Evolutionary conservation across 37 sponge, comb jelly and placozoan genomes (phyloP).

Genomic region (Cliona cf. orientalis): DNA sequence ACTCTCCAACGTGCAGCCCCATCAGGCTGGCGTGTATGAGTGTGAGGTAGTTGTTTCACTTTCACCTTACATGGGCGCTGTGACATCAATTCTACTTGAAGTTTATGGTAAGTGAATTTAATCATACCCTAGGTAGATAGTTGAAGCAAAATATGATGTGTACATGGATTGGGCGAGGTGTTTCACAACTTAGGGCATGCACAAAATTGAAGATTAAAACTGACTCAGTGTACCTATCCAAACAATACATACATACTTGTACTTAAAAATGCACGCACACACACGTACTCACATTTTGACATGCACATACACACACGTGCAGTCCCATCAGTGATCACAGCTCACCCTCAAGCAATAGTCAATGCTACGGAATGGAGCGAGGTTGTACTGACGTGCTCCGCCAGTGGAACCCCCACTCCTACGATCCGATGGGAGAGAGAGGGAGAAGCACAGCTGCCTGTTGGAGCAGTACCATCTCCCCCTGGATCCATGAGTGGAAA

Average conservation of each 20-base stretch:
- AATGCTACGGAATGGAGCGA: not conserved
- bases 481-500: too few relatives aligned
- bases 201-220: too few relatives aligned
- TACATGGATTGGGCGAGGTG: too few relatives aligned
- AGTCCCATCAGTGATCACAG: not conserved
- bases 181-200: too few relatives aligned
- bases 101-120: slow-evolving; percentile 29
- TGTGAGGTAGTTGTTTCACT: not conserved
- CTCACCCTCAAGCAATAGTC: not conserved
- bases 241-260: not conserved
- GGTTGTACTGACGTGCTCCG: not conserved
- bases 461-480: not conserved
- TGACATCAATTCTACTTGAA: not conserved
- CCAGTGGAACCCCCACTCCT: slow-evolving; percentile 20
- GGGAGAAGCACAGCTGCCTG: not conserved
- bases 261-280: not conserved
- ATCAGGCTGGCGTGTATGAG: slow-evolving; percentile 17
- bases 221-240: too few relatives aligned
- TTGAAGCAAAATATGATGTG: too few relatives aligned
- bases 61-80: not conserved
- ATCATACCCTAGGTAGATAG: too few relatives aligned
- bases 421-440: slow-evolving; percentile 22
- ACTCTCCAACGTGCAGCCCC: slow-evolving; percentile 1
- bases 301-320: not conserved
- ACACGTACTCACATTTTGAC: slow-evolving; percentile 20